Conservation (phyloP, 2,888 invertebrate genomes). For the Leuctra nigra region DNA sequence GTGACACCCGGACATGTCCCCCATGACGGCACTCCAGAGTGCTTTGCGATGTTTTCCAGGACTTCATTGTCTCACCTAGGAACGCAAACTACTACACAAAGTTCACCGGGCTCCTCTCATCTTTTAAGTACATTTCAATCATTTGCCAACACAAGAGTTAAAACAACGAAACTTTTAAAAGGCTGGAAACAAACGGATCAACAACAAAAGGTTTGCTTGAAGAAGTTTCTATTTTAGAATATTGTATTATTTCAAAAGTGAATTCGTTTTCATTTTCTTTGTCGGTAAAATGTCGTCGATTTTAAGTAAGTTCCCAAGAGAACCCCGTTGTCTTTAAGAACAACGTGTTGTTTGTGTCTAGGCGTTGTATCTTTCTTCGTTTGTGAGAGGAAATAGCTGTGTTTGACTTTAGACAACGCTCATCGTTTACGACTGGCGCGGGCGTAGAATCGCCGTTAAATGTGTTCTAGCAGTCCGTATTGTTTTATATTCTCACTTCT, state of each 20-base stretch:
- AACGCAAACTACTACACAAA: background rate
- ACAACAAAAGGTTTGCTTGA: slow-evolving; percentile 7
- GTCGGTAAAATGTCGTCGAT: slow-evolving; percentile 10
- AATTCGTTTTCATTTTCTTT: slow-evolving; percentile 4
- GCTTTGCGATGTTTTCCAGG: slow-evolving; percentile 14
- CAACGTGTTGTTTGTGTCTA: background rate
- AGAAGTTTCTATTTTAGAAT: slow-evolving; percentile 13
- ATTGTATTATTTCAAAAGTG: slow-evolving; percentile 5
- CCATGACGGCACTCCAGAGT: slow-evolving; percentile 9
- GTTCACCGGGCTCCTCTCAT: slow-evolving; percentile 1
- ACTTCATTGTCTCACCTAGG: slow-evolving; percentile 9
- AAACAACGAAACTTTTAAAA: slow-evolving; percentile 16
- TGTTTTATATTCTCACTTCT: slow-evolving; percentile 6
- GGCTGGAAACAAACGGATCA: background rate
- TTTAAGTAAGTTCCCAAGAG: background rate
- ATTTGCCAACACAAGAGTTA: slow-evolving; percentile 8
- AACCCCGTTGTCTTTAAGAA: background rate
- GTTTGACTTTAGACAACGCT: slow-evolving; percentile 3
- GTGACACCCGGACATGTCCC: slow-evolving; percentile 20
- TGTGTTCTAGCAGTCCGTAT: background rate
- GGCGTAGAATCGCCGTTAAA: background rate
- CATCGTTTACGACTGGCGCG: slow-evolving; percentile 8
- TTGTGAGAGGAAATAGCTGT: background rate
- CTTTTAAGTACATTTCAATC: slow-evolving; percentile 16
- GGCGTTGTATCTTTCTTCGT: background rate